These are phyloP conservation scores for Babyrousa celebensis DNA, from an alignment of 2,797 vertebrate genomes.

Conservation along the genomic window DNA sequence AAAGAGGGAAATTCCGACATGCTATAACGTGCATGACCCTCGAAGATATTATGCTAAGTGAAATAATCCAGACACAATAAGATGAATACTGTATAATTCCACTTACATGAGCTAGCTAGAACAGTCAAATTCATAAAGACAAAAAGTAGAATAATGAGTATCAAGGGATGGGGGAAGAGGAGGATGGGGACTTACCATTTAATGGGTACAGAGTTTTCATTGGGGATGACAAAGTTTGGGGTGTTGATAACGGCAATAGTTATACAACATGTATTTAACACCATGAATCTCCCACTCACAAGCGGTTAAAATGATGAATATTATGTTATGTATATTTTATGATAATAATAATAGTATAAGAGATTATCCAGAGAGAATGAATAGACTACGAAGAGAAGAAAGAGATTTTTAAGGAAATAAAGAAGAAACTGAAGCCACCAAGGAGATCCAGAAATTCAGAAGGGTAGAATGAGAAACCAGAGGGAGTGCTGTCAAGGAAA, in stretches of 20 bases:
- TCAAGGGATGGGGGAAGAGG: background rate
- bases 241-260: background rate
- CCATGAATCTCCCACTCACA: background rate
- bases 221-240: background rate
- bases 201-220: background rate
- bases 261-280: background rate
- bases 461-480: background rate
- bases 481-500: constrained; percentile 44
- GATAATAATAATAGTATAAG: background rate
- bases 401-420: background rate
- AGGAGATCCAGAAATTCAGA: constrained; percentile 18
- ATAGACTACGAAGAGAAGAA: background rate
- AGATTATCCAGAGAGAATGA: background rate
- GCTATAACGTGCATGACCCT: background rate
- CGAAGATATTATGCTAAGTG: background rate
- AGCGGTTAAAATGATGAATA: constrained; percentile 23
- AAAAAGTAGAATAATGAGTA: background rate
- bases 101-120: background rate
- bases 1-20: constrained; percentile 6
- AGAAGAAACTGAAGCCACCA: background rate
- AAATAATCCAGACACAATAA: background rate
- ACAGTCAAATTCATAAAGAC: background rate
- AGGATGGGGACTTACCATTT: background rate
- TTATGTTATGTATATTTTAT: background rate
- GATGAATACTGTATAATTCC: background rate